Percentiles rank a stretch among this genome's conserved stretches.
These are phyloP conservation scores for Dryadula phaetusa DNA, from an alignment of 2,888 invertebrate species.

Conservation along the genomic window DNA sequence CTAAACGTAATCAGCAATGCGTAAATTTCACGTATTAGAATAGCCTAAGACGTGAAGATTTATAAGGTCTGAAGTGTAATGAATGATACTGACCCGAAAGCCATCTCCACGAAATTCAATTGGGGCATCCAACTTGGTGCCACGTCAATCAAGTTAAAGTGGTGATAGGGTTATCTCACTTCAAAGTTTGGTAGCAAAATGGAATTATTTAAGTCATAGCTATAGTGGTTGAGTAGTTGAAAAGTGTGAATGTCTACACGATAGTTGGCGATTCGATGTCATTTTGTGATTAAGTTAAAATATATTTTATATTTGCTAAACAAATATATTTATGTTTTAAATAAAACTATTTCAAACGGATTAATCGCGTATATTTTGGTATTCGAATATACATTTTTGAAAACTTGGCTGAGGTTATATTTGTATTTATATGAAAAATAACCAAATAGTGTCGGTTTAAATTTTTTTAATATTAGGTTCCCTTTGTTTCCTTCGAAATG, in stretches of 20 bases:
- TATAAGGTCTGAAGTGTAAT: conserved; percentile 20
- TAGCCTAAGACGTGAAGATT: neutral
- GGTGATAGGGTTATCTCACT: conserved; percentile 34
- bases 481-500: no score
- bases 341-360: no score
- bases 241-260: neutral
- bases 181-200: conserved; percentile 11
- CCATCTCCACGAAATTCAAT: conserved; percentile 36
- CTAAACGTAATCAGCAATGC: neutral
- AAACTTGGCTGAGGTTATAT: no score
- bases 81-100: conserved; percentile 20
- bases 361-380: no score
- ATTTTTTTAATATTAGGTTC: no score
- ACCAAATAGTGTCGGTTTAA: no score
- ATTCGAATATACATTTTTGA: no score
- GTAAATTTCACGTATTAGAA: neutral
- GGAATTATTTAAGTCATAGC: neutral
- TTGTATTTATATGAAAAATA: no score
- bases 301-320: no score
- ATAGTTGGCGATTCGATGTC: neutral
- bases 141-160: conserved; percentile 42
- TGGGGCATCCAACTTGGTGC: conserved; percentile 37
- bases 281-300: no score
- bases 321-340: no score
- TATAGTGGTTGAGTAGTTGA: neutral